Base-by-base conservation (phyloP, 2,888 invertebrate species). In the Blastobasis lacticolella region DNA sequence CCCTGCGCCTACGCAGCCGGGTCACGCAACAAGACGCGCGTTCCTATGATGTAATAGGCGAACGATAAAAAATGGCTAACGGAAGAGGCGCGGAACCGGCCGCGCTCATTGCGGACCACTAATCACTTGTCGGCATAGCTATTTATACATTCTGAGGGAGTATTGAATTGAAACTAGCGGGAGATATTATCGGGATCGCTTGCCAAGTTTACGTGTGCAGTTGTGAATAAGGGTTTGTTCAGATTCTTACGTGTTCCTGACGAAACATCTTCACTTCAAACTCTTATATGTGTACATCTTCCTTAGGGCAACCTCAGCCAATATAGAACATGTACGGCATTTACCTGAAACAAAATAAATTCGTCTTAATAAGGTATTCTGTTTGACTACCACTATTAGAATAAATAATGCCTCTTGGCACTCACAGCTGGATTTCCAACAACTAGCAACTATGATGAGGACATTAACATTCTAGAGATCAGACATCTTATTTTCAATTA, bases 1-100 rank as follows among this genome's bases (percentile, higher is more conserved):
- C 83, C 77, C 81, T 80, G 81, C 85, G 82, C 81, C 84, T 73
- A 81, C 82, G 78, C 84, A 73, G 68, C 69, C 71, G 66, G 74
- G 77, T 78, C 81, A 75, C 74, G 75, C 75, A 75, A 68, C 57
- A 64, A 66, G 63, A 71, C 67, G 70, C 69, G 66, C 65, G 66
- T 62, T 67, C 59, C 73, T 79, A 75, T 84, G 79, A 84, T 82
- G 80, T 79, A 85, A 85, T 78, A 73, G 71, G 63, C 65, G 60
- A 73, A 64, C 64, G 64, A 79, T 71, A 75, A 80, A 79, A 83
- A 78, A 73, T 67, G 58, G 63, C 67, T 70, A 79, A 71, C 82
- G 84, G 82, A 85, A 80, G 78, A 78, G 74, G 74, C 66, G 74
- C 71, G 76, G 75, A 76, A 79, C 78, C 74, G 74, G 74, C 73